Base-by-base conservation (phyloP, 1,140 invertebrate genomes). In the Psilanteris sp. region DNA sequence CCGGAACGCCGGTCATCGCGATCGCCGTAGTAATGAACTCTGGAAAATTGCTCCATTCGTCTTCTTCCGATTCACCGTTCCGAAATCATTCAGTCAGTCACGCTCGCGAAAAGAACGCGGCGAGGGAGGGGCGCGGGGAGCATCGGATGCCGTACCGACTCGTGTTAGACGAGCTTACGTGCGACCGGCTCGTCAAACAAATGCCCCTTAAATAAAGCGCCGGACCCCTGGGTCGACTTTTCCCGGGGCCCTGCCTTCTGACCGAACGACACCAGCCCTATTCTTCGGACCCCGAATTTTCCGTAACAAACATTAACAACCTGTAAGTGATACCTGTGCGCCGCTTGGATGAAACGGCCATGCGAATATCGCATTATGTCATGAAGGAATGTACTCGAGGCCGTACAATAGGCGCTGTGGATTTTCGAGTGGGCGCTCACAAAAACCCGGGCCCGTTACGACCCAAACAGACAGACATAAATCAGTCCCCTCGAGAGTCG, bases 291-390 rank as follows among this genome's bases (percentile, higher is more conserved):
- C 24, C 20, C 9, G 16, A 11, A 29, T 41, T 55, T 55, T 37
- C 50, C 24, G 36, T 26, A 27, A 37, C 39, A 15, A 11, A 29
- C 26, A 8, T 44, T 29, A 44, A 44, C 36, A 55, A 62, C 44
- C 57, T 62, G 57, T 50, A 62, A 62, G 24, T 32, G 57, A 62
- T 62, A 62, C 57, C 57, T 48, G 43, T 29, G 54, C 39, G 27
- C 9, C 5, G 2, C 22, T 0, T 22, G 4, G 22, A 27, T 14
- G 13, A 26, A 39, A 27, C 41, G 20, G n/a, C 9, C 37, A 24
- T 18, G 44, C 57, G 57, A 62, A 62, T 41, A 62, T 62, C 57
- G 44, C 24, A 62, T 62, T 62, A 50, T 62, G 57, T 50, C 57
- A 62, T 7, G 44, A 11, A 39, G 57, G 44, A 62, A 62, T 62